A percentile compares a stretch with the other conserved stretches of the same genome.
Evolutionary conservation across 2,888 invertebrate species (phyloP).

Genomic region (Neoascia interrupta): DNA sequence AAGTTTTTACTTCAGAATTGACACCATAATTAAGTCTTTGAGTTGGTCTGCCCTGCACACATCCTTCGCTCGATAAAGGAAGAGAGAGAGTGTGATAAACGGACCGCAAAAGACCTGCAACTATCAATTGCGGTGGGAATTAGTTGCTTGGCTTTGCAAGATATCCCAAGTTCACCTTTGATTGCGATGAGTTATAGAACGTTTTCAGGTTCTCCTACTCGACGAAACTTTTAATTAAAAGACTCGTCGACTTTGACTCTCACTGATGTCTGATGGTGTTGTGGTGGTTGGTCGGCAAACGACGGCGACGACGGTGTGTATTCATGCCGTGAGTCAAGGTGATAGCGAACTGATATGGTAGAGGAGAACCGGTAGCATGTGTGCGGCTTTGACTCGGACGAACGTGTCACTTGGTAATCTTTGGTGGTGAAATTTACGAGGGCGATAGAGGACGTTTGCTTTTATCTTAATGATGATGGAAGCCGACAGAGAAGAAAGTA

Average conservation of each 20-base stretch:
- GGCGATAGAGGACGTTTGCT: slow-evolving; percentile 60
- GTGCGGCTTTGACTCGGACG: slow-evolving; percentile 49
- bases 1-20: slow-evolving; percentile 67
- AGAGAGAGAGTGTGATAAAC: background rate
- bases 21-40: slow-evolving; percentile 69
- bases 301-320: no score
- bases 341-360: slow-evolving; percentile 31
- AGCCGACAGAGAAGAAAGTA: slow-evolving; percentile 17
- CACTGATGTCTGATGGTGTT: no score
- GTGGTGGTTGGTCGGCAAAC: no score
- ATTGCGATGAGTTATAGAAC: slow-evolving; percentile 65
- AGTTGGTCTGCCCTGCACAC: slow-evolving; percentile 6
- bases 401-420: slow-evolving; percentile 61
- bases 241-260: no score
- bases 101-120: slow-evolving; percentile 33
- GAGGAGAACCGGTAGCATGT: slow-evolving; percentile 16
- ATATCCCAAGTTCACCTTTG: slow-evolving; percentile 49
- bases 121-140: slow-evolving; percentile 50
- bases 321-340: slow-evolving; percentile 38
- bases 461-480: slow-evolving; percentile 69
- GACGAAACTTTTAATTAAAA: no score
- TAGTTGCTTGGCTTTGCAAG: slow-evolving; percentile 66
- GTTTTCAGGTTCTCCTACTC: slow-evolving; percentile 21
- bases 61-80: background rate
- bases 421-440: slow-evolving; percentile 62